Percentiles rank a stretch among this genome's conserved stretches.
These are phyloP conservation scores for Callipepla californica DNA, from an alignment of 2,113 vertebrate species.

Conservation along the genomic window DNA sequence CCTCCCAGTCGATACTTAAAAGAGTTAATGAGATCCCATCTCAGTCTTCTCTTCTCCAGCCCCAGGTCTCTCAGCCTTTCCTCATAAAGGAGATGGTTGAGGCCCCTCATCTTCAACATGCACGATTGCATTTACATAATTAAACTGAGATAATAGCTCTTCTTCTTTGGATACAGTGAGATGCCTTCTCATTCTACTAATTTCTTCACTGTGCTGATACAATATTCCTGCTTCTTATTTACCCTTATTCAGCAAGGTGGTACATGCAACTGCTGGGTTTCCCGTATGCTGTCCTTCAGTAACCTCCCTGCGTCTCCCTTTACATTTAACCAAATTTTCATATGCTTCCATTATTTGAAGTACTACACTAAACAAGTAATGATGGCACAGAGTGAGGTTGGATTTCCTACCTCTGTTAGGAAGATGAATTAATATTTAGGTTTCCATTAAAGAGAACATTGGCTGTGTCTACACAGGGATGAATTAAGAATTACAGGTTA, in stretches of 20 bases:
- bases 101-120: neutral
- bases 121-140: constrained; percentile 33
- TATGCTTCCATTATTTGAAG: neutral
- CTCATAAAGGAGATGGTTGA: neutral
- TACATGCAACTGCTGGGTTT: neutral
- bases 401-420: neutral
- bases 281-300: neutral
- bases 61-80: neutral
- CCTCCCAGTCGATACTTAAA: neutral
- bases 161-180: neutral
- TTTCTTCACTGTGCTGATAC: constrained; percentile 1
- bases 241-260: constrained; percentile 13
- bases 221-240: constrained; percentile 3
- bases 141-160: constrained; percentile 1
- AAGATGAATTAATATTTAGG: neutral
- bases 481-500: neutral
- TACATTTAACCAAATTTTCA: neutral
- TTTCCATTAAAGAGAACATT: neutral
- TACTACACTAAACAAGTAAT: neutral
- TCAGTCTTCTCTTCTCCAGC: neutral
- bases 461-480: neutral
- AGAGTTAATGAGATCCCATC: neutral
- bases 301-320: neutral
- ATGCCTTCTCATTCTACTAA: constrained; percentile 28
- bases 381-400: neutral